Conservation (phyloP, 2,888 invertebrate species). For the Pinctada fucata region DNA sequence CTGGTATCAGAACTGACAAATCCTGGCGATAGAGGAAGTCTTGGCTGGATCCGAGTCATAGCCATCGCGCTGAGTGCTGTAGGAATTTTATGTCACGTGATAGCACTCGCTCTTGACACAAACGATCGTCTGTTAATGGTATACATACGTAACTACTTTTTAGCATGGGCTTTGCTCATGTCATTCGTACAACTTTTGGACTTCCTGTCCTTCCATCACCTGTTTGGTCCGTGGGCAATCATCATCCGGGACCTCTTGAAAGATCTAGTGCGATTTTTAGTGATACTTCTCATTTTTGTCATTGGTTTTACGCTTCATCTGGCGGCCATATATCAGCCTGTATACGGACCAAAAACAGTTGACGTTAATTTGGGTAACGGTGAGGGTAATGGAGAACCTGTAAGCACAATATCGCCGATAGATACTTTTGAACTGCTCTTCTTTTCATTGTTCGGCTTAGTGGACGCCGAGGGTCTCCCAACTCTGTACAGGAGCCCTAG, state of each 20-base stretch:
- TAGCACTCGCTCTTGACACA: constrained; percentile 80
- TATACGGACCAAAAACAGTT: constrained; percentile 56
- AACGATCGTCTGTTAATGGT: constrained; percentile 83
- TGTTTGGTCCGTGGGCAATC: constrained; percentile 99
- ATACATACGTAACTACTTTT: constrained; percentile 97
- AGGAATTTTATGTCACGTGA: constrained; percentile 83
- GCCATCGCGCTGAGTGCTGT: constrained; percentile 86
- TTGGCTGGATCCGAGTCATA: constrained; percentile 87
- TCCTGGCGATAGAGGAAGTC: constrained; percentile 97
- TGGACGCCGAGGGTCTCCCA: constrained; percentile 81
- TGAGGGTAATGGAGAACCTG: constrained; percentile 57
- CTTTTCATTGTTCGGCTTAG: constrained; percentile 98
- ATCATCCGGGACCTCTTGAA: constrained; percentile 88
- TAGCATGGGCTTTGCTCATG: constrained; percentile 94
- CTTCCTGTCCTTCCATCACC: constrained; percentile 98
- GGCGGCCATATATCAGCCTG: constrained; percentile 95
- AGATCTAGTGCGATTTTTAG: constrained; percentile 96
- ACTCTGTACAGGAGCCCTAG: constrained; percentile 78
- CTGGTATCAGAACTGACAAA: constrained; percentile 97
- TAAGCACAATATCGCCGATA: constrained; percentile 67
- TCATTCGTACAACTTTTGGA: constrained; percentile 96
- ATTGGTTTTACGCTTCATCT: constrained; percentile 95
- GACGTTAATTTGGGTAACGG: constrained; percentile 60
- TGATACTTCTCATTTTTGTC: constrained; percentile 97
- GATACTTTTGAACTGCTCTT: constrained; percentile 98